These are phyloP conservation scores for Chaetura pelagica DNA, from an alignment of 2,113 vertebrate species.

Conservation along the genomic window DNA sequence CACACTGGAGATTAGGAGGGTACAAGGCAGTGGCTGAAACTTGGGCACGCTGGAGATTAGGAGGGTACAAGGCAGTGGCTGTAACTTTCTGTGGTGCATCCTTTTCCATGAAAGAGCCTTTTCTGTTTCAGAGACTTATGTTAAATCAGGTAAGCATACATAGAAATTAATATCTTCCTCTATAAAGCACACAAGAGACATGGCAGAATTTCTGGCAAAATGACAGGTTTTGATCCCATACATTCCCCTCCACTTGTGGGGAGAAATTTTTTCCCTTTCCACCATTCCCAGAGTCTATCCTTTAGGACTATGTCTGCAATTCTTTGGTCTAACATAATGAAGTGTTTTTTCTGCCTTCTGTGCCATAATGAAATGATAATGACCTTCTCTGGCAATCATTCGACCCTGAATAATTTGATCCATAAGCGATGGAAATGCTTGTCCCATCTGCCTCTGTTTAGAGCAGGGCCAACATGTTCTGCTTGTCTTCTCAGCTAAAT, in stretches of 20 bases:
- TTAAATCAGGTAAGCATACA: slow-evolving; percentile 16
- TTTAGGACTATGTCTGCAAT: slow-evolving; percentile 67
- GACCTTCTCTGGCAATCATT: slow-evolving; percentile 67
- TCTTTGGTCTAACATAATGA: slow-evolving; percentile 67
- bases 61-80: not conserved
- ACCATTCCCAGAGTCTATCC: slow-evolving; percentile 51
- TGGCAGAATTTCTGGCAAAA: slow-evolving; percentile 59
- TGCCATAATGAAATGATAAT: slow-evolving; percentile 70
- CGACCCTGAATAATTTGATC: slow-evolving; percentile 67
- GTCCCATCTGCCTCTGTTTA: slow-evolving; percentile 66
- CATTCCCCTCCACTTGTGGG: not conserved
- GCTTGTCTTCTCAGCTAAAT: not conserved
- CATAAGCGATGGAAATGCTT: slow-evolving; percentile 68
- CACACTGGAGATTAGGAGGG: not conserved
- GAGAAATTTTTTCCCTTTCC: slow-evolving; percentile 49
- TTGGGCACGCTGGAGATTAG: no score
- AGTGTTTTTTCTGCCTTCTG: slow-evolving; percentile 70
- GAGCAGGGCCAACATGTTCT: not conserved
- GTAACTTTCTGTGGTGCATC: not conserved
- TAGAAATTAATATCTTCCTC: slow-evolving; percentile 20
- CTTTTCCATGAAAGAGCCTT: not conserved
- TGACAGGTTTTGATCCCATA: not conserved
- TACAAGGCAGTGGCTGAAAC: not conserved
- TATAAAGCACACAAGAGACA: not conserved
- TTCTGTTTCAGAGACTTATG: not conserved